A percentile compares a stretch with the other conserved stretches of the same genome.
Evolutionary conservation across 2,113 vertebrate genomes (phyloP).

Genomic region (Gopherus evgoodei): DNA sequence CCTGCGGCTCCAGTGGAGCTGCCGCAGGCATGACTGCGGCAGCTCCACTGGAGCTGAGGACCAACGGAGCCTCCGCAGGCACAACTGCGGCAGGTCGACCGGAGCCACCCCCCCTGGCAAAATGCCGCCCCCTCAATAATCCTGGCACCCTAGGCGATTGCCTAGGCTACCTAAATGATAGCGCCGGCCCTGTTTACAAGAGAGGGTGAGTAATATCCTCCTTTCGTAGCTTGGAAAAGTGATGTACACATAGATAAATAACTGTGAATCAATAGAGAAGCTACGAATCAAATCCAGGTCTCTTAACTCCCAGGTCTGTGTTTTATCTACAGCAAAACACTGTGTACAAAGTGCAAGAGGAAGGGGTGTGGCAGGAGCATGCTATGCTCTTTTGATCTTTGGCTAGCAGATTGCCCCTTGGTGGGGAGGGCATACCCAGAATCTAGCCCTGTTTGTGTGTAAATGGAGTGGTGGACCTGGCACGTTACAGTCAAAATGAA

Average conservation of each 20-base stretch:
- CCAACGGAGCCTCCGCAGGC: no score
- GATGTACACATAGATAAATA: not conserved
- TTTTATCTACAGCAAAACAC: not conserved
- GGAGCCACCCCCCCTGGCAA: no score
- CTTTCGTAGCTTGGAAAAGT: not conserved
- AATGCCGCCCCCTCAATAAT: no score
- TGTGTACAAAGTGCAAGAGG: not conserved
- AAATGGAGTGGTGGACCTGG: not conserved
- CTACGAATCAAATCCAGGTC: conserved; percentile 15
- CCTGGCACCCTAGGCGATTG: no score
- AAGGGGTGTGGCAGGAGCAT: not conserved
- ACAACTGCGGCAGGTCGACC: no score
- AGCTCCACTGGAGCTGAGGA: no score
- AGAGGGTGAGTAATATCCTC: not conserved
- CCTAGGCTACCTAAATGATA: no score
- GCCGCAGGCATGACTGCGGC: no score
- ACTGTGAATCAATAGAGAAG: not conserved
- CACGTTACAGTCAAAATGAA: not conserved
- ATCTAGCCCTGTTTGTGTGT: not conserved
- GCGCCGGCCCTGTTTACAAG: not conserved
- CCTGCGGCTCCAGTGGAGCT: no score
- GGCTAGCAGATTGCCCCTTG: accelerated
- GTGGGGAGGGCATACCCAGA: accelerated
- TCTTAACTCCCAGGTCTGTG: not conserved
- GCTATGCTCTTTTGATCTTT: not conserved